Evolutionary conservation across 2,888 invertebrate genomes (phyloP).

Genomic region (Drosophila nigricruria): DNA sequence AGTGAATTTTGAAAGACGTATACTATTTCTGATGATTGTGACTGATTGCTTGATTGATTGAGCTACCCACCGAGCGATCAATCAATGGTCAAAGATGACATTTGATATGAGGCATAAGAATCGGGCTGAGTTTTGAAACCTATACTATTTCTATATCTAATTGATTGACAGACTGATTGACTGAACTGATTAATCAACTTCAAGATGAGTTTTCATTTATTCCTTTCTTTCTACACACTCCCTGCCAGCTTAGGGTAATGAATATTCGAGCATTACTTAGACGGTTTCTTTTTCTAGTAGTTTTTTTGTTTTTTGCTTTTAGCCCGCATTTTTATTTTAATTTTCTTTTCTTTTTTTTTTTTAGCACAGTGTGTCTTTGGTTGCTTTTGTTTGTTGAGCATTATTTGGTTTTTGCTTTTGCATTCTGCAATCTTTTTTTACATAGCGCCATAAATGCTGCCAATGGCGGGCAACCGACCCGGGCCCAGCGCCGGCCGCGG

Average conservation of each 20-base stretch:
- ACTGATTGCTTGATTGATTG: too few species aligned
- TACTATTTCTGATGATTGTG: too few species aligned
- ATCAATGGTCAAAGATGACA: too few species aligned
- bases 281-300: background rate
- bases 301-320: background rate
- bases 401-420: slow-evolving; percentile 64
- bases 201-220: background rate
- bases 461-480: slow-evolving; percentile 47
- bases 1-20: too few species aligned
- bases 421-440: slow-evolving; percentile 68
- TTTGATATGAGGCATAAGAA: too few species aligned
- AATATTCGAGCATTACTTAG: background rate
- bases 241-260: background rate
- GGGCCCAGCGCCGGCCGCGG: too few species aligned
- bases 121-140: too few species aligned
- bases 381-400: slow-evolving; percentile 56
- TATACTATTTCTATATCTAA: too few species aligned
- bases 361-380: slow-evolving; percentile 30
- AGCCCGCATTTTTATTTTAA: slow-evolving; percentile 10
- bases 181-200: background rate
- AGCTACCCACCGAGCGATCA: too few species aligned
- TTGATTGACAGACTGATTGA: too few species aligned
- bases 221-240: background rate
- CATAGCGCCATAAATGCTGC: slow-evolving; percentile 66
- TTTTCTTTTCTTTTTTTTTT: slow-evolving; percentile 13